Base-by-base conservation (phyloP, 2,113 vertebrate species). In the Syngnathus typhle region DNA sequence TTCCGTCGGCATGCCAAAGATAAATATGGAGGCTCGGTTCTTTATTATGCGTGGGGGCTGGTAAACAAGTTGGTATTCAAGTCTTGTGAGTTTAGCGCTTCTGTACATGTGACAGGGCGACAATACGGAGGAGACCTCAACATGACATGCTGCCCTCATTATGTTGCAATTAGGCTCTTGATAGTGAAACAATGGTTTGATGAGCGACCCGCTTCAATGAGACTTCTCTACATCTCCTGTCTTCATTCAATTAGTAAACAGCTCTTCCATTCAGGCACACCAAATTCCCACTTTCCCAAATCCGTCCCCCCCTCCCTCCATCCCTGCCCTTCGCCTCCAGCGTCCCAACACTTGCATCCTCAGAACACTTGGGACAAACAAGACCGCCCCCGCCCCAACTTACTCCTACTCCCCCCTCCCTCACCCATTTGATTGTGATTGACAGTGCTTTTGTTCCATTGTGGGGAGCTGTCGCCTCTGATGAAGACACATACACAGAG, bases 391-490 rank as follows among this genome's bases (percentile, higher is more conserved):
- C 32, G 0, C 60, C 63, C 63, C 43, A 36, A 18, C 63, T 32
- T 38, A 37, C 23, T 77, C 65, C 80, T 66, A 87, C 84, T 87
- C 82, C 80, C 84, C 66, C 64, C 47, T 74, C 73, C 66, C 49
- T 19, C 85, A 87, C 82, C 80, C 85, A 82, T 89, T 90, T 91
- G 89, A 91, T 90, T 91, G 90, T 91, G 91, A 92, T 83, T 92
- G 91, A 90, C 91, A 90, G 82, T 72, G 72, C 85, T 85, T 91
- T 92, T 92, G 90, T 91, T 83, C 89, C 84, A 90, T 92, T 92
- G 90, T 91, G 81, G 67, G 63, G 81, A 90, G 87, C 88, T 89
- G 88, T 91, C 89, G 87, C 85, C 87, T 90, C 89, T 91, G 90
- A 92, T 91, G 90, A 92, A 92, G 89, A 92, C 84, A 82, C 90